Evolutionary conservation across 2,113 vertebrate genomes (phyloP).

Genomic region (Vombatus ursinus): DNA sequence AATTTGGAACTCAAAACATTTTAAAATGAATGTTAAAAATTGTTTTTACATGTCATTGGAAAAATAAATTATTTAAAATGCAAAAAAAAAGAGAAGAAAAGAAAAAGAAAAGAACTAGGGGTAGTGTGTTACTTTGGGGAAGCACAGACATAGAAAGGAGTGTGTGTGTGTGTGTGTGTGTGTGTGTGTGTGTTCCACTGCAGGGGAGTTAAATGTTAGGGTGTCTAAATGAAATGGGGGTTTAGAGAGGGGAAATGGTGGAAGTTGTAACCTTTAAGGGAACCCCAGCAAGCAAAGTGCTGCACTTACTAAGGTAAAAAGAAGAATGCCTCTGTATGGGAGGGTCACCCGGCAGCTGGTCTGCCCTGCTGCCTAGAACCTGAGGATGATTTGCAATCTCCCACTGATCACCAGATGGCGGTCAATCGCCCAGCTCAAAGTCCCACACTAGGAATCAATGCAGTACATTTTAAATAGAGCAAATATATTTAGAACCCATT

Average conservation of each 20-base stretch:
- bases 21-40: background rate
- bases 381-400: background rate
- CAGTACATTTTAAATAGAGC: background rate
- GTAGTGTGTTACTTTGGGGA: background rate
- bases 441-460: background rate
- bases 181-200: background rate
- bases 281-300: background rate
- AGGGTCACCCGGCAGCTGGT: background rate
- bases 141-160: background rate
- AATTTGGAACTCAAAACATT: background rate
- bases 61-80: background rate
- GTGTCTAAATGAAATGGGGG: background rate
- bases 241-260: background rate
- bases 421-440: conserved; percentile 44
- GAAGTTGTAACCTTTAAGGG: background rate
- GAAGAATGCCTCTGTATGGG: background rate
- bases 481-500: conserved; percentile 44
- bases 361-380: background rate
- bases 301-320: background rate
- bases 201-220: background rate
- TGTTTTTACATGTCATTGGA: background rate
- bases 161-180: background rate
- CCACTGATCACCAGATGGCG: conserved; percentile 15
- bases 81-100: background rate
- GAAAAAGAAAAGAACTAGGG: background rate